Conservation (phyloP, 2,797 vertebrate species). For the Glyptemys insculpta region DNA sequence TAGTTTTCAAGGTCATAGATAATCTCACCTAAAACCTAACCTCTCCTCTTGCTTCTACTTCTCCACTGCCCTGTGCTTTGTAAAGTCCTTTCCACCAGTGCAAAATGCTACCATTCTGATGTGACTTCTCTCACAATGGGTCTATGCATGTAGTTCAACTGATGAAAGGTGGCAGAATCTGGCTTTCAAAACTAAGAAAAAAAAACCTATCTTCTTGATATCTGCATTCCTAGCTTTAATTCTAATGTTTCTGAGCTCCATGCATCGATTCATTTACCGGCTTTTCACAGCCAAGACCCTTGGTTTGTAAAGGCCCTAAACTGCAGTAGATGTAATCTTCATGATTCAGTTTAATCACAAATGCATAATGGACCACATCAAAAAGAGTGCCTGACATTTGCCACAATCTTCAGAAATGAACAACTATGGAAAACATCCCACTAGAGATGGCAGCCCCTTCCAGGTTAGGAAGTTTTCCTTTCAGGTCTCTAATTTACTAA, state of each 20-base stretch:
- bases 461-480: constrained; percentile 58
- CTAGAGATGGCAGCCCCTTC: constrained; percentile 46
- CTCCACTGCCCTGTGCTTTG: neutral
- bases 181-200: neutral
- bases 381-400: constrained; percentile 46
- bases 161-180: neutral
- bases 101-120: neutral
- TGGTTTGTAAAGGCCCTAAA: constrained; percentile 31
- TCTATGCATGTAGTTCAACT: neutral
- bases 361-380: neutral
- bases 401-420: constrained; percentile 56
- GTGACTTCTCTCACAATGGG: neutral
- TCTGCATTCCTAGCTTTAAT: neutral
- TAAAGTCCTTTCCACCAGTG: neutral
- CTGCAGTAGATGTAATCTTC: neutral
- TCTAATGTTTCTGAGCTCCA: neutral
- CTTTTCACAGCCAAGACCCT: neutral
- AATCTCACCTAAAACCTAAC: neutral
- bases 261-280: neutral
- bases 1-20: neutral
- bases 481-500: constrained; percentile 63
- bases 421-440: constrained; percentile 32
- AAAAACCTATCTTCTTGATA: neutral
- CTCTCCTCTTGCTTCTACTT: neutral
- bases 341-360: neutral